Evolutionary conservation across 2,888 invertebrate species (phyloP), one percentile per base, ranked within the genome.

Genomic region (Aphidoletes aphidimyza): DNA sequence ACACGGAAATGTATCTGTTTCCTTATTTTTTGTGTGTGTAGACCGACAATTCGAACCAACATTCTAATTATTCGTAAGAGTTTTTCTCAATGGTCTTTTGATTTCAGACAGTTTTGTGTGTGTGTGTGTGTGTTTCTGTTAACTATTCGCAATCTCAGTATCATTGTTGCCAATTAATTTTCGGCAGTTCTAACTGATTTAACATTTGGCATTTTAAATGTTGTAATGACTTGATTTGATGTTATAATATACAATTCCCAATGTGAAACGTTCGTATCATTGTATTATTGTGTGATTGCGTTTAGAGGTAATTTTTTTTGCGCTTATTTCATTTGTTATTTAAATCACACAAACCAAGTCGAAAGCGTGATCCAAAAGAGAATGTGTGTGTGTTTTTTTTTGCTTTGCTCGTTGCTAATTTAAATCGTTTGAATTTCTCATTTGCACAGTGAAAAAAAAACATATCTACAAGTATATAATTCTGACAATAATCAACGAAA

Each of bases 401-500:
- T 69, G 26, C 6, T 54, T 22, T 14, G 5, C 22, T 3, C 11
- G n/a, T 14, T 26, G 3, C 2, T 26, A 8, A 17, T 26, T 26
- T 11, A 30, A 69, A 30, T 30, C 14, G 14, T 69, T 69, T 69
- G 69, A 69, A 69, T 30, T n/a, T 69, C 69, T 30, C 69, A 69
- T 69, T 69, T 69, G 69, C 11, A 34, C 3, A 54, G 22, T 0
- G n/a, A 69, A 69, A 69, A 30, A 69, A 69, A 69, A 9, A 17
- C 47, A 17, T 54, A 11, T 22, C n/a, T 54, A 22, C 22, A n/a
- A n/a, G n/a, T n/a, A 54, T n/a, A 54, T 54, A 54, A 54, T 54
- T 54, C 54, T 54, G 54, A 54, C 22, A 54, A 54, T 54, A 54
- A 54, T 54, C 54, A 54, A 54, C 69, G 69, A 34, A 69, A 69